Percentiles rank a stretch among this genome's conserved stretches.
phyloP scores from a whole-genome alignment of 2,888 invertebrate species.

The Agrotis ipsilon region DNA sequence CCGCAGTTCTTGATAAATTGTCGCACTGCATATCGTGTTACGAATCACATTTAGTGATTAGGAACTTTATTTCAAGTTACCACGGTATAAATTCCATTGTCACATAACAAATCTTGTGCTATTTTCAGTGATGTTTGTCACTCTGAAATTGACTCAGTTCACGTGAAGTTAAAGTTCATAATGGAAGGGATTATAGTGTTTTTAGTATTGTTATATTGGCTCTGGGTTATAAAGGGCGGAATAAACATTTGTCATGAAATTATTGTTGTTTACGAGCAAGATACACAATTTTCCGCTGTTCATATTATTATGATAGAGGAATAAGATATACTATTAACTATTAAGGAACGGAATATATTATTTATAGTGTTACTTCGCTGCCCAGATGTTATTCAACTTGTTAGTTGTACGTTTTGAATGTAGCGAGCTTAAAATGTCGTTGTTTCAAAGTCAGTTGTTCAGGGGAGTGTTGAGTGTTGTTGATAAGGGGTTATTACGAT shows the following conservation, averaged over 20 bases:
- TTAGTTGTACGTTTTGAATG: not conserved
- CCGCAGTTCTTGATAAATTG: constrained; percentile 16
- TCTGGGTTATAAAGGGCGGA: constrained; percentile 39
- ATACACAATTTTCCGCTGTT: constrained; percentile 70
- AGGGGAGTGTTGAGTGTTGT: no score
- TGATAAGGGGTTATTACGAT: not conserved
- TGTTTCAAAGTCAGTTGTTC: no score
- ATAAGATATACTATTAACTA: constrained; percentile 49
- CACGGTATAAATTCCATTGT: constrained; percentile 5
- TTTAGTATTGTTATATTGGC: constrained; percentile 22
- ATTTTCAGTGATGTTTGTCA: constrained; percentile 4
- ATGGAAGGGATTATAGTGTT: constrained; percentile 14
- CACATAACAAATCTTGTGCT: constrained; percentile 15
- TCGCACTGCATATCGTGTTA: constrained; percentile 23
- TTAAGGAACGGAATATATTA: constrained; percentile 66
- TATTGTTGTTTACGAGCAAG: constrained; percentile 67
- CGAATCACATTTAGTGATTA: constrained; percentile 7
- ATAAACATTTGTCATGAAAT: constrained; percentile 62
- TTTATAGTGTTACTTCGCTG: constrained; percentile 5
- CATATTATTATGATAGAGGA: constrained; percentile 61
- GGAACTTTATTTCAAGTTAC: not conserved
- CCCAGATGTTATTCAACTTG: not conserved
- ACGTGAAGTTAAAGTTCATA: constrained; percentile 29
- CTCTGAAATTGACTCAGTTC: constrained; percentile 31
- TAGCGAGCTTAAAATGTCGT: no score